These are phyloP conservation scores for Grus americana DNA, from an alignment of 2,113 vertebrate species.

Conservation along the genomic window DNA sequence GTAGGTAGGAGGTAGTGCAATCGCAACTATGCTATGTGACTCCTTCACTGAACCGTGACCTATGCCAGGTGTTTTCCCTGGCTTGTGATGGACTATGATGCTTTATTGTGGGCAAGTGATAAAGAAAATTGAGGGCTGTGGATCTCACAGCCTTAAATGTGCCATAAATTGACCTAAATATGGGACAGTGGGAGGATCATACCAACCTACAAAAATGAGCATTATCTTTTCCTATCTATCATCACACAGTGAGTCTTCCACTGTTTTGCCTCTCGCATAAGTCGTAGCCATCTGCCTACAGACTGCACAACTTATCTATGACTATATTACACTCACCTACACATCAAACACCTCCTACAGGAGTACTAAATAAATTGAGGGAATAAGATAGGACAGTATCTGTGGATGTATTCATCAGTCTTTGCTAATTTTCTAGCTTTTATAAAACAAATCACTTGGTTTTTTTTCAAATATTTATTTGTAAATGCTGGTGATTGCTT, in stretches of 20 bases:
- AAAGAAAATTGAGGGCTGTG: not conserved
- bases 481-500: not conserved
- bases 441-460: fast-evolving
- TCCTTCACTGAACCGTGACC: not conserved
- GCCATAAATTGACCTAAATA: not conserved
- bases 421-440: not conserved
- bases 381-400: not conserved
- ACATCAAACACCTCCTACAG: not conserved
- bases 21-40: not conserved
- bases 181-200: not conserved
- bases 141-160: not conserved
- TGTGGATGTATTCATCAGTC: not conserved
- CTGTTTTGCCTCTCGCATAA: not conserved
- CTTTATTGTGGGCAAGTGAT: not conserved
- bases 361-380: not conserved
- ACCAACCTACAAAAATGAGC: not conserved
- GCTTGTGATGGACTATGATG: not conserved
- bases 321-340: not conserved
- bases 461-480: not conserved
- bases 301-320: not conserved
- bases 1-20: not conserved
- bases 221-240: not conserved
- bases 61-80: not conserved
- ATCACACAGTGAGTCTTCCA: not conserved
- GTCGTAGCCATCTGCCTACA: not conserved